Base-by-base conservation (phyloP, 1,140 invertebrate species). In the Lysiphlebus fabarum region DNA sequence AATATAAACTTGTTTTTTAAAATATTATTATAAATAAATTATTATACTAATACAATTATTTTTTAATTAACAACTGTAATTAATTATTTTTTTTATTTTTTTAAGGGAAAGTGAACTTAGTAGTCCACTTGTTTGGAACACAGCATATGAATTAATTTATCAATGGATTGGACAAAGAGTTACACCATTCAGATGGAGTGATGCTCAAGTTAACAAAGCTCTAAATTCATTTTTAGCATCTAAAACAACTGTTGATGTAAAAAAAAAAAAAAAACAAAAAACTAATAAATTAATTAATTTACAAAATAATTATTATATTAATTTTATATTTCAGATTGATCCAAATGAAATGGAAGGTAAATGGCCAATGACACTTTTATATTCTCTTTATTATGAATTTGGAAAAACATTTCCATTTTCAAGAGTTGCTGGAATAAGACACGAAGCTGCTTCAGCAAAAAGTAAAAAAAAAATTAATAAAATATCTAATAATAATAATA, bases 81-180 rank as follows among this genome's bases (percentile, higher is more conserved):
- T n/a, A n/a, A n/a, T n/a, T n/a, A n/a, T n/a, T n/a, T n/a, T n/a
- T n/a, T 9, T 59, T 63, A 62, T 58, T 59, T 48, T 58, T 70
- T 73, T 17, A 64, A 90, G 89, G 65, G 88, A 90, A 71, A 86
- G 84, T 58, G 88, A 90, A 62, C 65, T 90, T 2, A 79, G 80
- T 45, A 81, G 81, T 57, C 75, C 80, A 14, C 79, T 83, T 0
- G 81, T 84, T 51, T 83, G 85, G 69, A 82, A 84, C 50, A 71
- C 87, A 12, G 79, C 86, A 0, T 85, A 88, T 64, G 87, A 89
- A 68, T 59, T 89, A 12, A 81, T 84, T 6, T 88, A 89, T 70
- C 87, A 89, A 66, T 92, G 90, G 90, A 76, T 92, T 12, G 89
- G 89, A 1, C 84, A 85, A 41, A 81, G 87, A 45, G 82, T 86